Base-by-base conservation (phyloP, 2,797 vertebrate species). In the Alosa sapidissima region DNA sequence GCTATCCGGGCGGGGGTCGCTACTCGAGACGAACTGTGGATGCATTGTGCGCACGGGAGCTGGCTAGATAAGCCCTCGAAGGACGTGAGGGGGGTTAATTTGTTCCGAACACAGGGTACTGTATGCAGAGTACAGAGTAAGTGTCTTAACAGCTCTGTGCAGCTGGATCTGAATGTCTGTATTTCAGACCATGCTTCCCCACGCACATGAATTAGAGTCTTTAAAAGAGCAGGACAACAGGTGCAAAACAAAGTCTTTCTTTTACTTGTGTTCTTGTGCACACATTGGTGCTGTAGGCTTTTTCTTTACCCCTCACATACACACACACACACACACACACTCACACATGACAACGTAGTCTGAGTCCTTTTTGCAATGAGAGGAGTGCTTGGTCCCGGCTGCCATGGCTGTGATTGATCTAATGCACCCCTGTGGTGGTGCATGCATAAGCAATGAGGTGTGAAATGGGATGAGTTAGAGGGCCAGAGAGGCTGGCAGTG, bases 401-500 rank as follows among this genome's bases (percentile, higher is more conserved):
- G 72, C 19, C 72, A 47, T 21, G 72, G 41, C 41, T 5, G 72
- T 78, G 72, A 78, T 78, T 78, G 72, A 78, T 78, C 72, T 78
- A 78, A 78, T 47, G 72, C 72, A 19, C 72, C 72, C 36, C 41
- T 78, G 72, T 78, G 72, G 72, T 78, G 72, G 72, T 8, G 72
- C 72, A 78, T 78, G 72, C 72, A 47, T 47, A 78, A 47, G 72
- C 72, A 78, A 78, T 72, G 68, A 72, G 14, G 3, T 72, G 68
- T 72, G 68, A 72, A 72, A 72, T 78, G 72, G 72, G 72, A 78
- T 78, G 72, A 78, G 36, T 47, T 78, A 78, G 72, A 78, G 72
- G 58, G 72, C 36, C 36, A 45, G 72, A 19, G 72, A 78, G 72
- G 2, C 36, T 78, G 72, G 41, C 72, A 45, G 41, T 14, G 3